A percentile compares a stretch with the other conserved stretches of the same genome.
Conservation (phyloP, 2,113 vertebrate species). For the Hystrix brachyura region DNA sequence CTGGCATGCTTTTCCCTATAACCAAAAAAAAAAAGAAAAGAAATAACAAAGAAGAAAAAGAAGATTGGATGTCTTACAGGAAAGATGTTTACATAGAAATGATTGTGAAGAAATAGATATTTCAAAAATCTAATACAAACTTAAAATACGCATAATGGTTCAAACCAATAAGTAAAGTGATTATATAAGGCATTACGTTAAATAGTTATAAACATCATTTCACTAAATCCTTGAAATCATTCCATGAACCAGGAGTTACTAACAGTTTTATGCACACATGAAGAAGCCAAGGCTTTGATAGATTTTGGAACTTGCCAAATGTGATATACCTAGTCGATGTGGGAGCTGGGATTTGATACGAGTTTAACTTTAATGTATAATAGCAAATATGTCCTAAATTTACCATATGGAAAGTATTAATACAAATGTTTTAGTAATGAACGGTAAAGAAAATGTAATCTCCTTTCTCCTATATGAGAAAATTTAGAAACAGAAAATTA, state of each 20-base stretch:
- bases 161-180: background rate
- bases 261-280: background rate
- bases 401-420: background rate
- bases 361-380: background rate
- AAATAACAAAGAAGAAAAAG: background rate
- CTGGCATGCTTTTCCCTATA: background rate
- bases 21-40: background rate
- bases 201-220: background rate
- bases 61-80: background rate
- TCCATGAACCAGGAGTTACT: background rate
- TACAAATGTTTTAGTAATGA: background rate
- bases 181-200: background rate
- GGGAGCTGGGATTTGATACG: background rate
- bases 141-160: background rate
- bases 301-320: background rate
- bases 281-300: background rate
- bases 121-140: background rate
- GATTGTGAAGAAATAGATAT: background rate
- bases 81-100: background rate
- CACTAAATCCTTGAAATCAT: background rate
- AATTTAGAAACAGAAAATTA: background rate
- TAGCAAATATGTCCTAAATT: background rate
- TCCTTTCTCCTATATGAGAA: background rate
- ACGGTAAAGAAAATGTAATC: background rate
- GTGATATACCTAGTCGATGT: background rate